These are phyloP conservation scores for Montifringilla adamsi DNA, from an alignment of 2,113 vertebrate species.

Conservation along the genomic window DNA sequence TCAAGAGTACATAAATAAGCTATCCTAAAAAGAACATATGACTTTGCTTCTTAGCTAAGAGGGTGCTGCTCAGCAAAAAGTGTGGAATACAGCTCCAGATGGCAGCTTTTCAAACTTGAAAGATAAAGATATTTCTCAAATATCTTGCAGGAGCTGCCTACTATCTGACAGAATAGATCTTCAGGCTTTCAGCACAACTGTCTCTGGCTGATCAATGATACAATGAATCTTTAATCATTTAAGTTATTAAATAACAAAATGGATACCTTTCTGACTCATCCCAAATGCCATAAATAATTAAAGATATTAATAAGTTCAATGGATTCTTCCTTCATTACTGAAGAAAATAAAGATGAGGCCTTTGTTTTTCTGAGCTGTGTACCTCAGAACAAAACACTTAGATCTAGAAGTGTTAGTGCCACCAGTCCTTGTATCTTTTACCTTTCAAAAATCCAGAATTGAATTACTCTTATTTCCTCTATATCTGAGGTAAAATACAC, in stretches of 20 bases:
- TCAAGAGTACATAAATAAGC: constrained; percentile 30
- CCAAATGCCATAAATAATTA: neutral
- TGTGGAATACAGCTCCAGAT: neutral
- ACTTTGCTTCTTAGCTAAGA: constrained; percentile 10
- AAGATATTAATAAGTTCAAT: neutral
- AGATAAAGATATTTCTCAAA: constrained; percentile 27
- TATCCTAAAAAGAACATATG: neutral
- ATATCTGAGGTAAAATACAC: neutral
- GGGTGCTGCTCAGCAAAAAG: constrained; percentile 13
- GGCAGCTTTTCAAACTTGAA: constrained; percentile 24
- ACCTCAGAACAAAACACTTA: neutral
- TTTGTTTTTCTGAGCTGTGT: neutral
- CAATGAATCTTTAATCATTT: neutral
- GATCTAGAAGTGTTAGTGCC: neutral
- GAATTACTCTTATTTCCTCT: neutral
- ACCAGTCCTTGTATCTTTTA: neutral
- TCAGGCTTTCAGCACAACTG: neutral
- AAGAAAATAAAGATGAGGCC: neutral
- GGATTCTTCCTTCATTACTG: neutral
- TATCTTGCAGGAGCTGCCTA: neutral
- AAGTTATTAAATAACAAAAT: neutral
- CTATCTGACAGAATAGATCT: neutral
- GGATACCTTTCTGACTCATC: neutral
- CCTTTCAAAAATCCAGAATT: neutral
- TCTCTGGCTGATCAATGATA: neutral